Evolutionary conservation across 2,888 invertebrate species (phyloP).

Genomic region (Hirudinaria manillensis): DNA sequence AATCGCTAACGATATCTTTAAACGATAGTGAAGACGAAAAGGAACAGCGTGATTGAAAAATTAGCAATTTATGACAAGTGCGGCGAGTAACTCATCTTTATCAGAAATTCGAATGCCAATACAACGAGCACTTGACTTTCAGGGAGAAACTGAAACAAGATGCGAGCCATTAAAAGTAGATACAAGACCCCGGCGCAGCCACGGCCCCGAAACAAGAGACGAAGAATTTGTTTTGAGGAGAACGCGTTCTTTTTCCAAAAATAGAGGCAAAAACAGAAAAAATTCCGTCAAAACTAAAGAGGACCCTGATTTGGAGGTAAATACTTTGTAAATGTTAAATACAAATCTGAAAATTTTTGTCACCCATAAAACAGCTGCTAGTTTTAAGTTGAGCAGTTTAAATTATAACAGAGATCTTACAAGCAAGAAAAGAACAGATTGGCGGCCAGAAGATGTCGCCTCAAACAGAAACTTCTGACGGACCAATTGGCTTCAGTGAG

Average conservation of each 20-base stretch:
- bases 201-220: background rate
- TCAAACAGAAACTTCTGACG: constrained; percentile 40
- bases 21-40: too few species aligned
- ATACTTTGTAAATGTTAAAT: background rate
- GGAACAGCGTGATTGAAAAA: background rate
- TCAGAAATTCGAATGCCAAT: background rate
- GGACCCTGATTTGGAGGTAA: background rate
- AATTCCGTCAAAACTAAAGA: background rate
- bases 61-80: background rate
- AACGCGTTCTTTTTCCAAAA: background rate
- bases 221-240: constrained; percentile 12
- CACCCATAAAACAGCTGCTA: background rate
- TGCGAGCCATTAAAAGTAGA: background rate
- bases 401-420: background rate
- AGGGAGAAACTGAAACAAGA: background rate
- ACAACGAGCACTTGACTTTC: background rate
- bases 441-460: constrained; percentile 42
- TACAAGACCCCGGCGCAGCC: background rate
- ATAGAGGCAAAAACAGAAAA: background rate
- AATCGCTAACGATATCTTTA: too few species aligned
- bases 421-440: constrained; percentile 43
- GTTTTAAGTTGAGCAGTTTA: background rate
- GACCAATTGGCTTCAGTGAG: constrained; percentile 32
- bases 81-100: background rate
- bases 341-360: background rate